Evolutionary conservation across 2,888 invertebrate genomes (phyloP).

Genomic region (Rambutsinella grinnellia): DNA sequence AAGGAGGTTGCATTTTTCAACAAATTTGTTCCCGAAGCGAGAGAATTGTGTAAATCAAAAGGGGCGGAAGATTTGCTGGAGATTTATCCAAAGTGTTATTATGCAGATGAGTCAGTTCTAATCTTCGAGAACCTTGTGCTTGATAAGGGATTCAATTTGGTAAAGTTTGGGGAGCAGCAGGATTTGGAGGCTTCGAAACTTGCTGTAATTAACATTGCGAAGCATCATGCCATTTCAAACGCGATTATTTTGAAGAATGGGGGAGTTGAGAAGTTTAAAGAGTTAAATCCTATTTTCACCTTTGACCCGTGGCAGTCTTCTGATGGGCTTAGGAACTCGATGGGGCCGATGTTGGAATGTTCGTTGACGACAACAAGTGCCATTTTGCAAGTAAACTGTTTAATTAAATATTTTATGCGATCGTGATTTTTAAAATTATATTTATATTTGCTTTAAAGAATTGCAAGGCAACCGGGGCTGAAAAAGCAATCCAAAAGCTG

Average conservation of each 20-base stretch:
- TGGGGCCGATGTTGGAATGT: constrained; percentile 21
- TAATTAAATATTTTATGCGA: too few species aligned
- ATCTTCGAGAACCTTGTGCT: constrained; percentile 48
- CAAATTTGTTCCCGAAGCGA: constrained; percentile 36
- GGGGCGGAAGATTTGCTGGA: constrained; percentile 35
- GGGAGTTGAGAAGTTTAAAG: constrained; percentile 11
- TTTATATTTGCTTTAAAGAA: too few species aligned
- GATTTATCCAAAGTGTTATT: constrained; percentile 49
- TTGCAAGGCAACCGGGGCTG: too few species aligned
- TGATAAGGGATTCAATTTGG: constrained; percentile 37
- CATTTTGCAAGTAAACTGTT: too few species aligned
- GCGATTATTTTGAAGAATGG: neutral
- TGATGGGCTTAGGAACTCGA: neutral
- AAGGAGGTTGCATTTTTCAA: constrained; percentile 49
- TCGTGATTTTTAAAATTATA: too few species aligned
- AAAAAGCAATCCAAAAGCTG: too few species aligned
- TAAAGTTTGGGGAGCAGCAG: constrained; percentile 28
- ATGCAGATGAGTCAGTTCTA: constrained; percentile 40
- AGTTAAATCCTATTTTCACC: constrained; percentile 9
- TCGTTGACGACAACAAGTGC: too few species aligned
- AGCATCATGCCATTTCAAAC: constrained; percentile 11
- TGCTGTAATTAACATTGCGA: constrained; percentile 9
- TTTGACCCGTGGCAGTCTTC: neutral
- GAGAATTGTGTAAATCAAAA: constrained; percentile 31
- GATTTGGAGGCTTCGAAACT: constrained; percentile 43